Conservation (phyloP, 2,113 vertebrate genomes). For the Catharus bicknelli region DNA sequence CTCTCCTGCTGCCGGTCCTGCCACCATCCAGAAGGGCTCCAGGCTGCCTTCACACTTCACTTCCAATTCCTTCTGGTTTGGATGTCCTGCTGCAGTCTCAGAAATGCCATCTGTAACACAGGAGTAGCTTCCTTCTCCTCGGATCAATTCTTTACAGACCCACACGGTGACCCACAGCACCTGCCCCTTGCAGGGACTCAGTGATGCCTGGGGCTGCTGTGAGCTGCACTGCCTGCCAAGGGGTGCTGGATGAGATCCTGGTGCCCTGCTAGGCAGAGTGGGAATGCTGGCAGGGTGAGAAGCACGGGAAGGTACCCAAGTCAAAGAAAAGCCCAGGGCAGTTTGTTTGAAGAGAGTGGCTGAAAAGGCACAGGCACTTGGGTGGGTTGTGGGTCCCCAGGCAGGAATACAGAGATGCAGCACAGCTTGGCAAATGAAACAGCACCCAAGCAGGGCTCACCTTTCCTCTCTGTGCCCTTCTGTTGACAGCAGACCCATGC, state of each 20-base stretch:
- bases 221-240: neutral
- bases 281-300: neutral
- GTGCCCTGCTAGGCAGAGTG: neutral
- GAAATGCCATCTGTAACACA: neutral
- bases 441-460: neutral
- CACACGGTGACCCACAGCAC: neutral
- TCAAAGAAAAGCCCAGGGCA: neutral
- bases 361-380: neutral
- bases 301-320: neutral
- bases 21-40: neutral
- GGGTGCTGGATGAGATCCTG: neutral
- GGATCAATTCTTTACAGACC: neutral
- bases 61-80: conserved; percentile 11
- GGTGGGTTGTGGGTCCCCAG: neutral
- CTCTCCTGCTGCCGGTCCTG: neutral
- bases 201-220: neutral
- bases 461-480: neutral
- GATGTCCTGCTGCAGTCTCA: neutral
- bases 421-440: neutral
- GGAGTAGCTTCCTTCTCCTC: conserved; percentile 9
- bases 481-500: fast-evolving
- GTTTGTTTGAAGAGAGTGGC: neutral
- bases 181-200: neutral
- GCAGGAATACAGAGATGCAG: neutral
- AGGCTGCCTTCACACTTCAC: neutral